Evolutionary conservation across 2,113 vertebrate genomes (phyloP), one percentile per base, ranked within the genome.

Genomic region (Forbesichthys papilliferus): DNA sequence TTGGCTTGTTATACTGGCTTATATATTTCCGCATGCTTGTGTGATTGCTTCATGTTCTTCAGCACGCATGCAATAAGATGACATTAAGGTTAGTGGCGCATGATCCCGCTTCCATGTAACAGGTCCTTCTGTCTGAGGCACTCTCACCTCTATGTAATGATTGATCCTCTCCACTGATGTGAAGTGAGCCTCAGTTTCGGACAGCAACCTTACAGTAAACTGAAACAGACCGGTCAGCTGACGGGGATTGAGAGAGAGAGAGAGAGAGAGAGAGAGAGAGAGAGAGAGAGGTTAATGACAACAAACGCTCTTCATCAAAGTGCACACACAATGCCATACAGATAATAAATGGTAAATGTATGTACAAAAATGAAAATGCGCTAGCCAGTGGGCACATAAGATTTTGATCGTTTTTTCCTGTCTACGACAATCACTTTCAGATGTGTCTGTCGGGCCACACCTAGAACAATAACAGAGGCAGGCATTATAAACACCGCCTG

Each of bases 161-260:
- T 90, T 87, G 81, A 95, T 94, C 83, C 94, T 89, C 76, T 95
- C 94, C n/a, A 94, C 93, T 42, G 93, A 95, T 12, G 93, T 95
- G 80, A 95, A 95, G 3, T 92, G 91, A 76, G 93, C 93, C 81
- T 94, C 94, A 0, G 91, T 92, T 87, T 95, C 94, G 10, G 91
- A 79, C 71, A 93, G 88, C 42, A 95, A 87, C 42, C 93, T 90
- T 77, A 93, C 85, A 0, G 93, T 94, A 61, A 94, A 94, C 86
- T 95, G 94, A 74, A 95, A 94, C 68, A 94, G 82, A 61, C 94
- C 93, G 12, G 90, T 93, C 61, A 95, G 84, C 93, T 94, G 81
- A 42, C 78, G 69, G 66, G 51, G 54, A 68, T 20, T 55, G n/a
- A 48, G 16, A 18, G 46, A 6, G 56, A 48, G 5, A 49, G 48